Conservation (phyloP, 2,113 vertebrate genomes). For the Pipa parva region DNA sequence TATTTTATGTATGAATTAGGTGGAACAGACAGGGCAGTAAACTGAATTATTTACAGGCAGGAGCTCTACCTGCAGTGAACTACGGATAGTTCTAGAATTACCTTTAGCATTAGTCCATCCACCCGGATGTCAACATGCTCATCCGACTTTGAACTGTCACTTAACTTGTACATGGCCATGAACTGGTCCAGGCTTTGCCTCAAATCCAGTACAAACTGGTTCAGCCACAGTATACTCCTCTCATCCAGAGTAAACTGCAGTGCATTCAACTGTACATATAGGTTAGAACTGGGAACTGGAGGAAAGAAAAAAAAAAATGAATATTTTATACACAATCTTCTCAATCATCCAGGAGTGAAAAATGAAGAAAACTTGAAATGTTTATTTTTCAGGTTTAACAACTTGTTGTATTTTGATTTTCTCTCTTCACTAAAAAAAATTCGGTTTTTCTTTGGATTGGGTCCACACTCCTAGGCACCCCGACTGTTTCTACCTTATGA, state of each 20-base stretch:
- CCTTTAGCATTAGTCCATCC: conserved; percentile 97
- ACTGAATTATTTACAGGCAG: conserved; percentile 19
- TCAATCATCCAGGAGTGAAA: no score
- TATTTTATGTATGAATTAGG: conserved; percentile 13
- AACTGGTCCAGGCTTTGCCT: conserved; percentile 94
- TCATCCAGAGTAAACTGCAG: conserved; percentile 92
- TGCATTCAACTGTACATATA: conserved; percentile 92
- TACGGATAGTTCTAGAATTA: conserved; percentile 46
- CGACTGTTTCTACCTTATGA: no score
- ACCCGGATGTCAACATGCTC: conserved; percentile 92
- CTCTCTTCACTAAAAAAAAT: no score
- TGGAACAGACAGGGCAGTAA: not conserved
- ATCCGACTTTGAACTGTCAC: conserved; percentile 87
- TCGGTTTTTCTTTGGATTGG: no score
- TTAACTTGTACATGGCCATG: conserved; percentile 94
- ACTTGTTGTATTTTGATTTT: no score
- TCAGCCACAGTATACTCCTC: conserved; percentile 93
- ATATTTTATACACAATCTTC: not conserved
- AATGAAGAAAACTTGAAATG: no score
- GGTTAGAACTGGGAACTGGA: conserved; percentile 89
- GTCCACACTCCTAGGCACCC: no score
- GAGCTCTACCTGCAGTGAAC: not conserved
- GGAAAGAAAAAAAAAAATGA: conserved; percentile 44
- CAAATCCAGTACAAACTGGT: conserved; percentile 93
- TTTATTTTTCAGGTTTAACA: no score